phyloP scores from a whole-genome alignment of 1,140 invertebrate genomes.

The Piezodorus guildinii region DNA sequence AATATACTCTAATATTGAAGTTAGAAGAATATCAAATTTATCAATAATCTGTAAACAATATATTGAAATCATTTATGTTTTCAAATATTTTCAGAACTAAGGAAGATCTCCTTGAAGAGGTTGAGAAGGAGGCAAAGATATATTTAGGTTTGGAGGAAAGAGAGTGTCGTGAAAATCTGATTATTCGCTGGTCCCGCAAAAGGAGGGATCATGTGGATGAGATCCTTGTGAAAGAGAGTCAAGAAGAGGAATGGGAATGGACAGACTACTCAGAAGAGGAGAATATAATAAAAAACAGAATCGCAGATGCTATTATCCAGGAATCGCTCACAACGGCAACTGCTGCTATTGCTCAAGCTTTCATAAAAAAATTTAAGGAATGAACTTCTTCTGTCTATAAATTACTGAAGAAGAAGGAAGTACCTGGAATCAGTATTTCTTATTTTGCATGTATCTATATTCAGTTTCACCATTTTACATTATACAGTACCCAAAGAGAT shows the following conservation, averaged over 20 bases:
- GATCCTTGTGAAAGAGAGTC: constrained; percentile 51
- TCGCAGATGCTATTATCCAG: constrained; percentile 34
- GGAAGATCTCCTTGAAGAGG: constrained; percentile 18
- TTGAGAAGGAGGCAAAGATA: constrained; percentile 38
- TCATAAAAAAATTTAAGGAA: constrained; percentile 10
- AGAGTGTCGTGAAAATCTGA: constrained; percentile 42
- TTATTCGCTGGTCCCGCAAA: constrained; percentile 54
- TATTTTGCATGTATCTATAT: too few relatives aligned
- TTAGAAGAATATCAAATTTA: too few relatives aligned
- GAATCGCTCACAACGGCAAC: constrained; percentile 6
- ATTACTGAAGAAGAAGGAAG: too few relatives aligned
- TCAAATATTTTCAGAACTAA: constrained; percentile 14
- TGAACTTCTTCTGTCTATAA: too few relatives aligned
- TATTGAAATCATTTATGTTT: constrained; percentile 21
- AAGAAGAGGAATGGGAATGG: constrained; percentile 58
- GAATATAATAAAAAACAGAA: constrained; percentile 50
- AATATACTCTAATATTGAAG: too few relatives aligned
- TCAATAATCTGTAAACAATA: background rate
- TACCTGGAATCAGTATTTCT: too few relatives aligned
- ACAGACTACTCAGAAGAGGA: constrained; percentile 59
- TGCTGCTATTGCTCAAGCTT: constrained; percentile 12
- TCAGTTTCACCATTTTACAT: too few relatives aligned
- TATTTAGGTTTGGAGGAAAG: constrained; percentile 45
- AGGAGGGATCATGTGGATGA: constrained; percentile 60
- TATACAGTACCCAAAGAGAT: too few relatives aligned